Conservation (phyloP, 1,140 invertebrate genomes). For the Andricus grossulariae region DNA sequence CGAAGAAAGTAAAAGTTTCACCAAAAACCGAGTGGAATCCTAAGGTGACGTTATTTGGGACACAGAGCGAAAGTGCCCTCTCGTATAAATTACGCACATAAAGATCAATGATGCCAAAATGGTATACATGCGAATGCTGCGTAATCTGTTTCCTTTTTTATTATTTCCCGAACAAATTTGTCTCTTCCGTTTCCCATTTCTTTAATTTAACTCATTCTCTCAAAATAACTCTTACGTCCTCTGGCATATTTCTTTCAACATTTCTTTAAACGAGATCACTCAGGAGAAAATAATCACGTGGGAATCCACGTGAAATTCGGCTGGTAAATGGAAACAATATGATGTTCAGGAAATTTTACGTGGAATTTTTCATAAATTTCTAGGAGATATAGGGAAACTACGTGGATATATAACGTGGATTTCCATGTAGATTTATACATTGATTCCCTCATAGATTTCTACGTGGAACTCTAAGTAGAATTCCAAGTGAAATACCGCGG, state of each 20-base stretch:
- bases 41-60: slow-evolving; percentile 31
- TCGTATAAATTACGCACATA: slow-evolving; percentile 11
- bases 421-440: no score
- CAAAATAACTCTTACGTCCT: slow-evolving; percentile 8
- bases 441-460: no score
- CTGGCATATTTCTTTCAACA: background rate
- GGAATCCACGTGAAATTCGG: no score
- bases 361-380: no score
- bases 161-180: background rate
- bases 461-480: no score
- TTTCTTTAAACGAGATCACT: background rate
- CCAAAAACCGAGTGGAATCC: slow-evolving; percentile 33
- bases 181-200: background rate
- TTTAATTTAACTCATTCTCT: background rate
- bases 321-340: no score
- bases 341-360: no score
- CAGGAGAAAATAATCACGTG: no score
- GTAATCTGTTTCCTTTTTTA: background rate
- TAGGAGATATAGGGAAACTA: no score
- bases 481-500: no score
- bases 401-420: no score
- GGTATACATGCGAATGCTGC: background rate
- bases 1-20: slow-evolving; percentile 28
- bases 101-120: background rate
- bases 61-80: slow-evolving; percentile 30